A percentile compares a stretch with the other conserved stretches of the same genome.
phyloP scores from a whole-genome alignment of 2,888 invertebrate genomes.

The Exephanes ischioxanthus region DNA sequence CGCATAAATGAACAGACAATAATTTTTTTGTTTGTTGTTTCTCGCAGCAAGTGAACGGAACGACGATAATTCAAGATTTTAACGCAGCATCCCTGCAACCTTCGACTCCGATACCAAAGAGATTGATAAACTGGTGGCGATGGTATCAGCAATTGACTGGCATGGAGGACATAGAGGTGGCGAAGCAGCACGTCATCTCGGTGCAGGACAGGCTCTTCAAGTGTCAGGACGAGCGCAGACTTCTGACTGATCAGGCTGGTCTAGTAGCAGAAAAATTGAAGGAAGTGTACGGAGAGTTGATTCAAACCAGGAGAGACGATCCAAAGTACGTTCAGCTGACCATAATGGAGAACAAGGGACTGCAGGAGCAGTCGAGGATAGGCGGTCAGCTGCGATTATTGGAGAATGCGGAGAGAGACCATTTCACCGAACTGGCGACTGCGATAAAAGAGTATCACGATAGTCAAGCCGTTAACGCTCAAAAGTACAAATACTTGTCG shows the following conservation, averaged over 20 bases:
- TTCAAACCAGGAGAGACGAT: slow-evolving; percentile 81
- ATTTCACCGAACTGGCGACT: slow-evolving; percentile 81
- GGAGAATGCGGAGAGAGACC: slow-evolving; percentile 81
- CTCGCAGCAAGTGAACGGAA: slow-evolving; percentile 77
- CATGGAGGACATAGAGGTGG: slow-evolving; percentile 78
- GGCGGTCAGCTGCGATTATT: slow-evolving; percentile 74
- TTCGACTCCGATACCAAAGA: slow-evolving; percentile 75
- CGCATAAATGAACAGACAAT: not conserved
- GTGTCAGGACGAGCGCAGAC: slow-evolving; percentile 79
- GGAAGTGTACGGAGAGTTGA: slow-evolving; percentile 80
- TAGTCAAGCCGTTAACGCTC: slow-evolving; percentile 80
- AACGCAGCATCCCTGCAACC: slow-evolving; percentile 72
- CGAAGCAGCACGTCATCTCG: slow-evolving; percentile 78
- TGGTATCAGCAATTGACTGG: slow-evolving; percentile 83
- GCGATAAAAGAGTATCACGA: slow-evolving; percentile 83
- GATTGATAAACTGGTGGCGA: slow-evolving; percentile 78
- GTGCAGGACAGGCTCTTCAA: slow-evolving; percentile 80
- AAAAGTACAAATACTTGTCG: slow-evolving; percentile 82
- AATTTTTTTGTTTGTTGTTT: slow-evolving; percentile 23
- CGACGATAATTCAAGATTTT: slow-evolving; percentile 77
- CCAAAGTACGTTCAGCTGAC: slow-evolving; percentile 82
- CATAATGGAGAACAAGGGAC: slow-evolving; percentile 80
- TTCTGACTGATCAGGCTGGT: slow-evolving; percentile 73
- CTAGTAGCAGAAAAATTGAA: slow-evolving; percentile 78
- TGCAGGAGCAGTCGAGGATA: slow-evolving; percentile 80